Evolutionary conservation across 1,140 invertebrate species (phyloP), one percentile per base, ranked within the genome.

Genomic region (Lerema accius): DNA sequence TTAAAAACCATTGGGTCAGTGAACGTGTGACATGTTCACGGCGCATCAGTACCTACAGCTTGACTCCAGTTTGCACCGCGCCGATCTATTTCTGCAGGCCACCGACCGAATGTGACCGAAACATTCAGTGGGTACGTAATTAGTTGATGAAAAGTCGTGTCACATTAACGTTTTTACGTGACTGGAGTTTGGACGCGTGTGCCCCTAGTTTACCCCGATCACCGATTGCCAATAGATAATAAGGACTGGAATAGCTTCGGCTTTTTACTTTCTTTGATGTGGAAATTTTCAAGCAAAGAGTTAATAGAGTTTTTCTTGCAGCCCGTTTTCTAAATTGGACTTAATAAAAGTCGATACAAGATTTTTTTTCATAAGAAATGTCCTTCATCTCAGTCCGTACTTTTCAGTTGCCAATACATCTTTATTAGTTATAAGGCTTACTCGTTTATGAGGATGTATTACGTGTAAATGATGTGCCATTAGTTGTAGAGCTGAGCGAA

Each of bases 1-100:
- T 58, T 69, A 71, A 81, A 75, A 80, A 79, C 73, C 71, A 78
- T 75, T 68, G 67, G 76, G 72, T 75, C 68, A 78, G 67, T 67
- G 72, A 72, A 73, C 63, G 62, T 23, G 37, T 14, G 5, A n/a
- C n/a, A 43, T 11, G 4, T 17, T 15, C 3, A 17, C 7, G 3
- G 5, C 11, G n/a, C n/a, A n/a, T n/a, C n/a, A n/a, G n/a, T n/a
- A n/a, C n/a, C n/a, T n/a, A n/a, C n/a, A n/a, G n/a, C n/a, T n/a
- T n/a, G n/a, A n/a, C n/a, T n/a, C n/a, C 19, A 13, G 19, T 23
- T 32, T 32, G 26, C 46, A 23, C 19, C 46, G 15, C 46, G 0
- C 42, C 5, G 26, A 10, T 42, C 55, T 58, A 46, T 58, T 58
- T 58, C 55, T 43, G 55, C 42, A 42, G 40, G 53, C 28, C 53